Evolutionary conservation across 2,113 vertebrate species (phyloP).

Genomic region (Megalops atlanticus): DNA sequence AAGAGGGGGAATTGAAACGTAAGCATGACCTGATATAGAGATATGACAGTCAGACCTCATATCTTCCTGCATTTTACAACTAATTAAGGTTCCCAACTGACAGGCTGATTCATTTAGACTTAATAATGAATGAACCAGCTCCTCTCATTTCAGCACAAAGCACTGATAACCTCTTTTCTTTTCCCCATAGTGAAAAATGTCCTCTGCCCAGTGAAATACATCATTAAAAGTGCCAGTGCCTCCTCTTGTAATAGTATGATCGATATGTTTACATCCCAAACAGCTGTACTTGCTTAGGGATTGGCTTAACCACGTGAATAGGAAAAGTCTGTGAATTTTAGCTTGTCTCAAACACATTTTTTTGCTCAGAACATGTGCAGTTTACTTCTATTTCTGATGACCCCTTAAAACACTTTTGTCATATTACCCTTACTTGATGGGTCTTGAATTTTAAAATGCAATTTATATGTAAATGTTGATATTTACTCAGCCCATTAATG

Average conservation of each 20-base stretch:
- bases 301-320: too few species aligned
- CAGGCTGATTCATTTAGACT: slow-evolving; percentile 22
- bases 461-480: background rate
- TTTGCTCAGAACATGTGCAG: background rate
- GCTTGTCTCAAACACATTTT: too few species aligned
- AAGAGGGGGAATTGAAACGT: background rate
- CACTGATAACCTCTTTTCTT: background rate
- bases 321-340: too few species aligned
- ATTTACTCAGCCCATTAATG: too few species aligned
- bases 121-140: slow-evolving; percentile 27
- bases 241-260: background rate
- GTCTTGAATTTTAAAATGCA: background rate
- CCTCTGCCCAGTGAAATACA: background rate
- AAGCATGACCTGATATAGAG: slow-evolving; percentile 6
- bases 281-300: too few species aligned
- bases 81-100: slow-evolving; percentile 21
- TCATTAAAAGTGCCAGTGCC: too few species aligned
- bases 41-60: slow-evolving; percentile 18
- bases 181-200: background rate
- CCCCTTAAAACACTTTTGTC: too few species aligned
- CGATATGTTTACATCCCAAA: background rate
- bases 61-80: slow-evolving; percentile 1
- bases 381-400: too few species aligned
- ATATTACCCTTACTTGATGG: too few species aligned
- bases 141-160: slow-evolving; percentile 16